Conservation (phyloP, 2,113 vertebrate genomes). For the Sigmodon hispidus region DNA sequence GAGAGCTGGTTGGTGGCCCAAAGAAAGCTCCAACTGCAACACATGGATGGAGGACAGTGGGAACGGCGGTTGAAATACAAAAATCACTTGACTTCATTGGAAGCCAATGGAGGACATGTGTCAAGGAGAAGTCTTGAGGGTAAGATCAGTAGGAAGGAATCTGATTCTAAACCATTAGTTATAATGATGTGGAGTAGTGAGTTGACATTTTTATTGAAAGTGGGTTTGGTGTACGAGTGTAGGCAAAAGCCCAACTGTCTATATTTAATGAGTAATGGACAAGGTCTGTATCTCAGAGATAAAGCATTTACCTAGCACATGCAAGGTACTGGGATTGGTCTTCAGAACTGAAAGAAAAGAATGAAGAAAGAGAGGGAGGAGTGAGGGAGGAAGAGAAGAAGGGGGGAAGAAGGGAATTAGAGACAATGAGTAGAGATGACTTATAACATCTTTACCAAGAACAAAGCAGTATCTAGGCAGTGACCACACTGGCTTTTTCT, state of each 20-base stretch:
- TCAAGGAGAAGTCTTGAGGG: neutral
- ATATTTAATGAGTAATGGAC: neutral
- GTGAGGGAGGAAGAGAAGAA: too few species aligned
- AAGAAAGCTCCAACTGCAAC: neutral
- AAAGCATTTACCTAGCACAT: neutral
- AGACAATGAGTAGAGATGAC: neutral
- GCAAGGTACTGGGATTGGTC: neutral
- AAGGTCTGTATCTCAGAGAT: neutral
- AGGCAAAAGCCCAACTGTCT: neutral
- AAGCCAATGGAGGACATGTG: neutral
- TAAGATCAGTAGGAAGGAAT: neutral
- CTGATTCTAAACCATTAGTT: neutral
- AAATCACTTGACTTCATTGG: neutral
- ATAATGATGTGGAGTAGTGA: neutral
- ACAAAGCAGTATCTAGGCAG: neutral
- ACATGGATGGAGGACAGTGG: neutral
- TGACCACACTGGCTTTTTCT: too few species aligned
- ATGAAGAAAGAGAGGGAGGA: neutral
- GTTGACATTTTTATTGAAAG: neutral
- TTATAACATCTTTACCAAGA: neutral
- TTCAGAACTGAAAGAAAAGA: neutral
- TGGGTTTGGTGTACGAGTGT: neutral
- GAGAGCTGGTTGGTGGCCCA: neutral
- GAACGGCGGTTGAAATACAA: neutral
- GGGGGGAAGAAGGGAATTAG: neutral